Evolutionary conservation across 2,888 invertebrate genomes (phyloP).

Genomic region (Heliconius erato): DNA sequence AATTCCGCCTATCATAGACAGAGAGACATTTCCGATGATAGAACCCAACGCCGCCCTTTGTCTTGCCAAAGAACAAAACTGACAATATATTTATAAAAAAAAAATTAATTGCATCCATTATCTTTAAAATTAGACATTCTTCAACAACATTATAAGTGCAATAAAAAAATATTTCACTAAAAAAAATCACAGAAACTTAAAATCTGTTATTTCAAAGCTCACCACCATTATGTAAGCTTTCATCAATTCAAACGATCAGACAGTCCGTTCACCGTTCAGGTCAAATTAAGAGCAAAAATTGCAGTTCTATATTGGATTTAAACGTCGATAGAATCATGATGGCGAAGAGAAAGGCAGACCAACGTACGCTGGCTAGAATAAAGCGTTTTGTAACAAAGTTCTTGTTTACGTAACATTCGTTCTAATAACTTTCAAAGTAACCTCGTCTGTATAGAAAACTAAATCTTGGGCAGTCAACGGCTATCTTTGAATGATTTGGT

Average conservation of each 20-base stretch:
- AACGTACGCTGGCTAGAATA: conserved; percentile 53
- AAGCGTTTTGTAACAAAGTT: conserved; percentile 65
- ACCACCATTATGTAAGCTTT: not conserved
- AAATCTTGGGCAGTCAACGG: conserved; percentile 28
- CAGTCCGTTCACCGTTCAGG: conserved; percentile 8
- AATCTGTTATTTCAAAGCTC: not conserved
- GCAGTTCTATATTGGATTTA: conserved; percentile 31
- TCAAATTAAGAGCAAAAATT: conserved; percentile 44
- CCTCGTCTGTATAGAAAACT: conserved; percentile 36
- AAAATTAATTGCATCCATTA: no score
- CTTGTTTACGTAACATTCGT: conserved; percentile 61
- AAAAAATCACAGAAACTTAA: not conserved
- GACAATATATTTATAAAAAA: not conserved
- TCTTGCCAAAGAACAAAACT: not conserved
- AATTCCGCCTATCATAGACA: no score
- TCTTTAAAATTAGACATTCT: not conserved
- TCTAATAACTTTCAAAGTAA: conserved; percentile 58
- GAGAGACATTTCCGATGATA: no score
- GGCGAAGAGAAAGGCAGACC: conserved; percentile 65
- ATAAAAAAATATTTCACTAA: not conserved
- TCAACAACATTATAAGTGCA: not conserved
- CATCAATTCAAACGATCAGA: not conserved
- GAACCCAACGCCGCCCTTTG: no score
- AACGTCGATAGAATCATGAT: conserved; percentile 47
- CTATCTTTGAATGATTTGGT: conserved; percentile 6